Conservation (phyloP, 2,888 invertebrate species). For the Epistrophe eligans region DNA sequence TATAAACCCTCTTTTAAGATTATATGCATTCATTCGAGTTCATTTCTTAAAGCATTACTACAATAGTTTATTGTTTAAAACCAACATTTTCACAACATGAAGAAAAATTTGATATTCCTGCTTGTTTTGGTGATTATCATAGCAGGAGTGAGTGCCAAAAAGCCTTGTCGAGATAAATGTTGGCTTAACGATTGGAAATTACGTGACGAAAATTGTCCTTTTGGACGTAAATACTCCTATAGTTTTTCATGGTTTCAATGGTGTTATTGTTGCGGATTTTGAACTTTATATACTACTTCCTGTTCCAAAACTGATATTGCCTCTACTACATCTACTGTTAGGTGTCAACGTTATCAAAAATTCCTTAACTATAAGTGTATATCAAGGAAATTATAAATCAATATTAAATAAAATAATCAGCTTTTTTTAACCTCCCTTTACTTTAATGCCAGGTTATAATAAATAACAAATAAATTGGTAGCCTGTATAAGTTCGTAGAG, state of each 20-base stretch:
- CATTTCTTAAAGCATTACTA: not conserved
- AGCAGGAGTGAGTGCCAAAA: not conserved
- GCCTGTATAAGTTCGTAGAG: too few species aligned
- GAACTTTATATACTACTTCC: too few species aligned
- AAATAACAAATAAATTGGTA: too few species aligned
- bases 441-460: too few species aligned
- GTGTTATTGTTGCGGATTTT: conserved; percentile 5
- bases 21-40: not conserved
- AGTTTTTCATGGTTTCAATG: not conserved
- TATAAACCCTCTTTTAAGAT: not conserved
- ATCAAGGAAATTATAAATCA: too few species aligned
- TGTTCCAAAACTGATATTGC: too few species aligned
- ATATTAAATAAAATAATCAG: too few species aligned
- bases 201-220: not conserved
- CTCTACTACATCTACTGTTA: too few species aligned
- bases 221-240: not conserved
- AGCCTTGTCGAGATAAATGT: conserved; percentile 1
- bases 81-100: not conserved
- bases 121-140: not conserved
- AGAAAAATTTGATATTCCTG: not conserved
- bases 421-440: too few species aligned
- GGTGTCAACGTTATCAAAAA: too few species aligned
- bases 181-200: not conserved
- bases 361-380: too few species aligned
- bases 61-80: not conserved